A percentile compares a stretch with the other conserved stretches of the same genome.
Evolutionary conservation across 2,797 vertebrate species (phyloP).

Genomic region (Girardinus metallicus): DNA sequence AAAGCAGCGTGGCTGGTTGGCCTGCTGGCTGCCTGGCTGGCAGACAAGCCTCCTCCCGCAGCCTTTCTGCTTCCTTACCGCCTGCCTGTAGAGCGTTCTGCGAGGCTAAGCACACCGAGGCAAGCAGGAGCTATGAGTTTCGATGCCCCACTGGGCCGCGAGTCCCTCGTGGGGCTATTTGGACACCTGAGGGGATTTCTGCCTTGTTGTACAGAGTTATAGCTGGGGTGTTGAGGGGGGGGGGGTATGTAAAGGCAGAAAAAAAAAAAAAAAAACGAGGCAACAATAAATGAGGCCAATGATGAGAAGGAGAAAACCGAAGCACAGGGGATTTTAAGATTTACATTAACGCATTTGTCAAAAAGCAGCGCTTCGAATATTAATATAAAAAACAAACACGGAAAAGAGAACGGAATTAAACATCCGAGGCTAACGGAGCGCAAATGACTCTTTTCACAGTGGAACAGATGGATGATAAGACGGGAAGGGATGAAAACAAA

Average conservation of each 20-base stretch:
- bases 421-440: constrained; percentile 11
- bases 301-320: constrained; percentile 19
- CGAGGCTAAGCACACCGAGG: constrained; percentile 57
- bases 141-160: constrained; percentile 43
- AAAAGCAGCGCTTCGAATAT: constrained; percentile 17
- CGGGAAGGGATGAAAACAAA: constrained; percentile 12
- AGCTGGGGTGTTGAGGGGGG: fast-evolving
- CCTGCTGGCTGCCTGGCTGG: constrained; percentile 34
- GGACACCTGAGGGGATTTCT: constrained; percentile 60
- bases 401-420: constrained; percentile 9
- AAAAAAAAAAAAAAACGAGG: too few species aligned
- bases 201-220: constrained; percentile 28
- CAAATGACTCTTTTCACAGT: constrained; percentile 24
- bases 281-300: constrained; percentile 36
- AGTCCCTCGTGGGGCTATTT: constrained; percentile 44
- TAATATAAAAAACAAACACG: neutral
- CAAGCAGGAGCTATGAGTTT: constrained; percentile 53
- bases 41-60: constrained; percentile 35
- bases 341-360: constrained; percentile 21
- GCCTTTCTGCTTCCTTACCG: constrained; percentile 42
- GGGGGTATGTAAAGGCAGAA: constrained; percentile 30
- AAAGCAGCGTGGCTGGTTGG: constrained; percentile 29
- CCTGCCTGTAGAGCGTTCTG: constrained; percentile 53
- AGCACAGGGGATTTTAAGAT: constrained; percentile 20
- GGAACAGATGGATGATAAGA: constrained; percentile 29